Conservation (phyloP, 1,140 invertebrate genomes). For the Melanaphis sacchari region DNA sequence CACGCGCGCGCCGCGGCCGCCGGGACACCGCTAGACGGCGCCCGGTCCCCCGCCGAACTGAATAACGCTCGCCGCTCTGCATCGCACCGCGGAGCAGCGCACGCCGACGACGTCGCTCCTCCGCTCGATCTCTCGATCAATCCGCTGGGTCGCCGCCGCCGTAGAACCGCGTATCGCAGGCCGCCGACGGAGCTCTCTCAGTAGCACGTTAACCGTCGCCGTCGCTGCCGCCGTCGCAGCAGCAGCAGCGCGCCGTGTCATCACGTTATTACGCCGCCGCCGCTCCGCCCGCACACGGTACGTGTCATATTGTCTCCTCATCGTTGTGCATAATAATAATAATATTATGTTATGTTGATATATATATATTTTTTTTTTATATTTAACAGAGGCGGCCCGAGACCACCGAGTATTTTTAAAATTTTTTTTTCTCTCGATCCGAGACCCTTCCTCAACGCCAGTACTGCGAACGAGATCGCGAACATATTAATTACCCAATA, state of each 20-base stretch:
- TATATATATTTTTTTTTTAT: neutral
- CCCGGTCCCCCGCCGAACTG: conserved; percentile 20
- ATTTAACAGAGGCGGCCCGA: neutral
- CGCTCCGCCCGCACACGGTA: conserved; percentile 16
- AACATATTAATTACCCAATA: too few relatives aligned
- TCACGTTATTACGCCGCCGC: neutral
- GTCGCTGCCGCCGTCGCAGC: neutral
- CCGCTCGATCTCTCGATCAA: conserved; percentile 56
- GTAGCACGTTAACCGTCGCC: conserved; percentile 48
- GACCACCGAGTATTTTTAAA: neutral
- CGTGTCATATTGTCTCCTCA: neutral
- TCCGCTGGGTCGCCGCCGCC: conserved; percentile 43
- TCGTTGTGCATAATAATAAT: neutral
- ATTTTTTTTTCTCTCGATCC: too few relatives aligned
- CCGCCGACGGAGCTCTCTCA: conserved; percentile 3
- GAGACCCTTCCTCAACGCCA: neutral
- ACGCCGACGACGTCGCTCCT: neutral
- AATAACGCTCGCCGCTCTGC: neutral
- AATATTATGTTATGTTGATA: neutral
- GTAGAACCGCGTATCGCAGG: neutral
- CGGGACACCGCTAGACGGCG: conserved; percentile 55
- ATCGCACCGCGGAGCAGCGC: neutral
- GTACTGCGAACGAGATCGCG: neutral
- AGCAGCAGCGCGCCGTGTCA: neutral
- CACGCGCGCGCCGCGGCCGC: conserved; percentile 1